A percentile compares a stretch with the other conserved stretches of the same genome.
Evolutionary conservation across 1,140 invertebrate genomes (phyloP).

Genomic region (Andrena cerasifolii): DNA sequence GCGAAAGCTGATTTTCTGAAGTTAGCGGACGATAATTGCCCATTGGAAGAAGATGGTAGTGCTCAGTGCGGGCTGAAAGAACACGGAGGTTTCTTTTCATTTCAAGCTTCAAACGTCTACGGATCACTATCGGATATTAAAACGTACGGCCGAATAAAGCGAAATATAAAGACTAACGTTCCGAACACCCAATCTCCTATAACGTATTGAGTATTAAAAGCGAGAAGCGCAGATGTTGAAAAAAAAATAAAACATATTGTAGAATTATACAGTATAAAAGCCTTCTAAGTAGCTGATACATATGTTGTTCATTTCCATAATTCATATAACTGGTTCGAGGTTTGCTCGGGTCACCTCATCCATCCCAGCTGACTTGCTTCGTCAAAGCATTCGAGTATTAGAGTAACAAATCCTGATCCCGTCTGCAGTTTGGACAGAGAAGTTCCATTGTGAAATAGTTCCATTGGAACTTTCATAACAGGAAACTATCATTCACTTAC

Average conservation of each 20-base stretch:
- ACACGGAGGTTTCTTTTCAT: slow-evolving; percentile 16
- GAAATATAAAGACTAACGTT: no score
- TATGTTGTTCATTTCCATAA: slow-evolving; percentile 23
- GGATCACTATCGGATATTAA: no score
- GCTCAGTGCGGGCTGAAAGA: background rate
- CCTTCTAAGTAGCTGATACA: background rate
- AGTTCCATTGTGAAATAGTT: no score
- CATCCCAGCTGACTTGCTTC: background rate
- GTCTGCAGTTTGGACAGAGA: background rate
- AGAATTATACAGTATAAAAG: background rate
- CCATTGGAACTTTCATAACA: background rate
- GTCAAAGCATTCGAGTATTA: slow-evolving; percentile 7
- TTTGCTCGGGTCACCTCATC: slow-evolving; percentile 7
- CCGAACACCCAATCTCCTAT: background rate
- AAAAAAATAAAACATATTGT: background rate
- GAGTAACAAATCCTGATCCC: background rate
- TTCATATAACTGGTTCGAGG: background rate
- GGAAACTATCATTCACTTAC: background rate
- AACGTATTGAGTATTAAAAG: no score
- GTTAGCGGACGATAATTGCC: slow-evolving; percentile 51
- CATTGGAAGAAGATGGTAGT: slow-evolving; percentile 37
- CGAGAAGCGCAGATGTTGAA: background rate
- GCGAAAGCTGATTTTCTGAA: slow-evolving; percentile 54
- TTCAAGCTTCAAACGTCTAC: no score
- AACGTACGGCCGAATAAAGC: no score